Percentiles rank a stretch among this genome's conserved stretches.
These are phyloP conservation scores for Ceratitis capitata DNA, from an alignment of 1,140 invertebrate genomes.

Conservation along the genomic window DNA sequence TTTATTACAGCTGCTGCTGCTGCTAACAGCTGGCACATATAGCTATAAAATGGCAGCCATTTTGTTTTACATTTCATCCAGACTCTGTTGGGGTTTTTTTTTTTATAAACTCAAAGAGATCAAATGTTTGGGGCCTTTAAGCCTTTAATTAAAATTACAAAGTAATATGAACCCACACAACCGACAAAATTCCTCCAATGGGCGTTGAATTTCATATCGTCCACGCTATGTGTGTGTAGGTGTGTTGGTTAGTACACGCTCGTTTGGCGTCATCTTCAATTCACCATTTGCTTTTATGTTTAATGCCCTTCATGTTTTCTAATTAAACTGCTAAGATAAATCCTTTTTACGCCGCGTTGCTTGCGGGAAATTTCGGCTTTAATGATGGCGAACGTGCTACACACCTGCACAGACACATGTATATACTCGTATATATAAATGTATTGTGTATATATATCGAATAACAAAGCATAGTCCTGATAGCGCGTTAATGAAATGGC, in stretches of 20 bases:
- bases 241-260: too few relatives aligned
- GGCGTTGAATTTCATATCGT: neutral
- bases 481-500: neutral
- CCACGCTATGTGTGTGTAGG: too few relatives aligned
- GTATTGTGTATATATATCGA: too few relatives aligned
- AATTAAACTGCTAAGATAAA: slow-evolving; percentile 14
- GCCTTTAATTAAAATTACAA: neutral
- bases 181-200: neutral
- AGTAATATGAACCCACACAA: neutral
- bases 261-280: neutral
- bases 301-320: slow-evolving; percentile 22
- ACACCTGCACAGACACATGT: neutral
- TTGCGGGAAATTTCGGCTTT: neutral
- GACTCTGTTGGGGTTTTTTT: neutral
- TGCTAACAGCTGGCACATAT: neutral
- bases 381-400: neutral
- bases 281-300: neutral
- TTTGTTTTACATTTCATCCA: neutral
- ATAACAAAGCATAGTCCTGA: neutral
- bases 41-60: neutral
- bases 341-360: neutral
- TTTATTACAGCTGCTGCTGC: neutral
- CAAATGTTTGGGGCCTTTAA: neutral
- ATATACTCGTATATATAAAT: neutral
- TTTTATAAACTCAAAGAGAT: neutral